Percentiles rank a stretch among this genome's conserved stretches.
Evolutionary conservation across 2,113 vertebrate genomes (phyloP).

Genomic region (Passerina amoena): DNA sequence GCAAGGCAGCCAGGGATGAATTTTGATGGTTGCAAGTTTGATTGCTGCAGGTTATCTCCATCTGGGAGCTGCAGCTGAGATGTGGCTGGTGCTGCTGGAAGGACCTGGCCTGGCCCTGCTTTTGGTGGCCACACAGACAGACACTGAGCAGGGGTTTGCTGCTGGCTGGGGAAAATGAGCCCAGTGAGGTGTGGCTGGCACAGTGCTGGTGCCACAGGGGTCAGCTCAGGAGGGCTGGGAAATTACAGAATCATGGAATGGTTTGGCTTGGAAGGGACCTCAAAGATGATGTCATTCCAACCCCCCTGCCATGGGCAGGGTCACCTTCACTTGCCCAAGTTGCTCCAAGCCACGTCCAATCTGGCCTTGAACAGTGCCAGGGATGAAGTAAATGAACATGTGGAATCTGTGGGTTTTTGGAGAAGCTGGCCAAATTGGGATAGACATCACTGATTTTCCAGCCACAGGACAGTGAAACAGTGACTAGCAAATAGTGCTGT

Average conservation of each 20-base stretch:
- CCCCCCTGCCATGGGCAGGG: too few relatives aligned
- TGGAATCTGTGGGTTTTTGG: background rate
- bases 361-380: too few relatives aligned
- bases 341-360: rapidly evolving
- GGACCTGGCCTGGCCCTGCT: background rate
- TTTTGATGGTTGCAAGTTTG: background rate
- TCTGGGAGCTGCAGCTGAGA: rapidly evolving
- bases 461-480: rapidly evolving
- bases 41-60: background rate
- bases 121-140: background rate
- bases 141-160: background rate
- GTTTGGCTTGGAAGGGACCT: background rate
- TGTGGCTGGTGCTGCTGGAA: background rate
- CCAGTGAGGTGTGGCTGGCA: background rate
- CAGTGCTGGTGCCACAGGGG: rapidly evolving
- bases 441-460: background rate
- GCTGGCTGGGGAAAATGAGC: background rate
- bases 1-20: background rate
- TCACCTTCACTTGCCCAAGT: too few relatives aligned
- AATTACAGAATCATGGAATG: background rate
- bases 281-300: background rate
- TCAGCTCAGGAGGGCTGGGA: background rate
- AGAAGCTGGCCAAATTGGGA: rapidly evolving
- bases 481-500: background rate
- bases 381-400: rapidly evolving